These are phyloP conservation scores for Brassicogethes aeneus DNA, from an alignment of 2,888 invertebrate species.

Conservation along the genomic window DNA sequence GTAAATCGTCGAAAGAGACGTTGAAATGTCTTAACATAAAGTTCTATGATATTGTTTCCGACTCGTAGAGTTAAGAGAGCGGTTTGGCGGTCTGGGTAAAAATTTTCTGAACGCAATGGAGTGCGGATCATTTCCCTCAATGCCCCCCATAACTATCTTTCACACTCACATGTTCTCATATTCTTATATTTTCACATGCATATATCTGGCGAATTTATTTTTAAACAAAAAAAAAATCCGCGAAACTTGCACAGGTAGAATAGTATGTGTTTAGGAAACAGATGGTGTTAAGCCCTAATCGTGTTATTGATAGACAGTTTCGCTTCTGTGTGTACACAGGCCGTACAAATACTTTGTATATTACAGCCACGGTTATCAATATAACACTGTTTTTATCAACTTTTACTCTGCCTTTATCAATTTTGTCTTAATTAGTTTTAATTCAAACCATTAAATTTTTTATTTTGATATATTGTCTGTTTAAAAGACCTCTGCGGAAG, in stretches of 20 bases:
- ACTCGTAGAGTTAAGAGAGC: conserved; percentile 27
- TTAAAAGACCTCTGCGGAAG: no score
- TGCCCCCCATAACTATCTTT: conserved; percentile 34
- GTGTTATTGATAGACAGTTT: not conserved
- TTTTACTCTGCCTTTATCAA: no score
- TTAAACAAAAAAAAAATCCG: no score
- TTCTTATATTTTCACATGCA: no score
- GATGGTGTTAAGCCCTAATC: not conserved
- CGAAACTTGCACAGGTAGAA: no score
- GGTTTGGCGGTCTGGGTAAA: conserved; percentile 27
- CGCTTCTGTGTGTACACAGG: not conserved
- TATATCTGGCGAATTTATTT: no score
- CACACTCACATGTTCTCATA: conserved; percentile 37
- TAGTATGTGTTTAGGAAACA: not conserved
- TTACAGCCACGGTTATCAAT: not conserved
- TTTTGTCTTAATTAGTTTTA: no score
- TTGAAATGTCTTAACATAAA: conserved; percentile 38
- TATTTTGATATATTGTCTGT: no score
- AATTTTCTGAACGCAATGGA: conserved; percentile 35
- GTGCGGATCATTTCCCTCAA: conserved; percentile 37
- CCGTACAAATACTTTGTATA: not conserved
- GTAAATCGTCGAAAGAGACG: conserved; percentile 32
- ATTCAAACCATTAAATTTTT: no score
- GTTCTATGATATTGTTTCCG: conserved; percentile 33
- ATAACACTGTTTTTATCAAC: conserved; percentile 12